Percentiles rank a stretch among this genome's conserved stretches.
These are phyloP conservation scores for Gallirallus australis DNA, from an alignment of 2,797 vertebrate species.

Conservation along the genomic window DNA sequence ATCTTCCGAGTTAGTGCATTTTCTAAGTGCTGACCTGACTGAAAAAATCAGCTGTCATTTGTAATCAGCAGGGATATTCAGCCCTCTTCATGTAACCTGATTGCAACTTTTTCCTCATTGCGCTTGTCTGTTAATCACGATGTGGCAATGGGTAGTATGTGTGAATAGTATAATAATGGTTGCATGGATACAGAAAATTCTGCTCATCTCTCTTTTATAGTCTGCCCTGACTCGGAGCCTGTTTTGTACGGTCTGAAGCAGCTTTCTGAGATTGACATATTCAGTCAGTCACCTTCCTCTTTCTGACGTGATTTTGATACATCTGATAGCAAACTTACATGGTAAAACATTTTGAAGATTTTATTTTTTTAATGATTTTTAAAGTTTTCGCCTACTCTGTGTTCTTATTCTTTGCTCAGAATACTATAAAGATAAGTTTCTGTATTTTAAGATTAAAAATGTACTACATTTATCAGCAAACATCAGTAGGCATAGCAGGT, in stretches of 20 bases:
- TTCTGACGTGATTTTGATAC: neutral
- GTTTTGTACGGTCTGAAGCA: neutral
- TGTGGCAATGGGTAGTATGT: neutral
- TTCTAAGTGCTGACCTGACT: slow-evolving; percentile 30
- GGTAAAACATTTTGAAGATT: neutral
- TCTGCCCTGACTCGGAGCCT: neutral
- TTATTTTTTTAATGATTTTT: neutral
- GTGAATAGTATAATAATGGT: slow-evolving; percentile 63
- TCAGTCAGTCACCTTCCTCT: neutral
- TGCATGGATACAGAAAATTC: slow-evolving; percentile 62
- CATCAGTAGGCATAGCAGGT: neutral
- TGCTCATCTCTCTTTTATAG: slow-evolving; percentile 19
- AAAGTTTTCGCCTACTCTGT: neutral
- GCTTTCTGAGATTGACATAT: neutral
- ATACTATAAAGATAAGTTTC: neutral
- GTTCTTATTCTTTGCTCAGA: neutral
- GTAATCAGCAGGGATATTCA: slow-evolving; percentile 69
- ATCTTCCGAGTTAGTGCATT: neutral
- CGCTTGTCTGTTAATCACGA: slow-evolving; percentile 24
- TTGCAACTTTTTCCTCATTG: slow-evolving; percentile 62
- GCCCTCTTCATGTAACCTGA: slow-evolving; percentile 57
- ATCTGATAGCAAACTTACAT: neutral
- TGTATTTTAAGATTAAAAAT: neutral
- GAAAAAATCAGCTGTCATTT: slow-evolving; percentile 57
- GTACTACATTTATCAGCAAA: neutral